Percentiles rank a stretch among this genome's conserved stretches.
These are phyloP conservation scores for Clostera curtula DNA, from an alignment of 2,888 invertebrate species.

Conservation along the genomic window DNA sequence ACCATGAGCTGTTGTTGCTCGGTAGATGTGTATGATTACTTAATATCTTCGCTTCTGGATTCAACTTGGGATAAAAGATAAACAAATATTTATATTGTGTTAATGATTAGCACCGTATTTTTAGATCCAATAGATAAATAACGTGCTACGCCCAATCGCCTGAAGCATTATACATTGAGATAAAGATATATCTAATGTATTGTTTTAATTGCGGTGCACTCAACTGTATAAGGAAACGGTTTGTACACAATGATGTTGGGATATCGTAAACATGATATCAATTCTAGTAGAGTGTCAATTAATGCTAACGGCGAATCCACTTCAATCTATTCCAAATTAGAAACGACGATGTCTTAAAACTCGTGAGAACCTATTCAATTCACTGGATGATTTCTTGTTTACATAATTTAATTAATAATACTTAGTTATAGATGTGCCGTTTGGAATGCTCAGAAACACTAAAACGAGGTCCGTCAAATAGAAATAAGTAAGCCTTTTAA, in stretches of 20 bases:
- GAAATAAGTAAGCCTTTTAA: too few relatives aligned
- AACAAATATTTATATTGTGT: conserved; percentile 65
- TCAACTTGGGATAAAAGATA: conserved; percentile 41
- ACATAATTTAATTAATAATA: too few relatives aligned
- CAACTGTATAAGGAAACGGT: conserved; percentile 6
- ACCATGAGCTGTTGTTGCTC: too few relatives aligned
- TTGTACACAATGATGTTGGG: conserved; percentile 13
- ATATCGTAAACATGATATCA: conserved; percentile 31
- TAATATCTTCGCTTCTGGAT: conserved; percentile 52
- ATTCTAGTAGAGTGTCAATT: conserved; percentile 20
- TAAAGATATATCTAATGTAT: conserved; percentile 8
- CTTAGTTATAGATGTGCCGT: too few relatives aligned
- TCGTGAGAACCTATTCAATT: too few relatives aligned
- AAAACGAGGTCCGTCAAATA: too few relatives aligned
- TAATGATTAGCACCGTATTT: conserved; percentile 57
- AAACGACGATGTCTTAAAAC: too few relatives aligned
- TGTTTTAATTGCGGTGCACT: conserved; percentile 9
- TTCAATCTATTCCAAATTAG: too few relatives aligned
- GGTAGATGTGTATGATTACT: conserved; percentile 30
- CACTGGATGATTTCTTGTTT: too few relatives aligned
- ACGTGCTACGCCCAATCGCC: conserved; percentile 35
- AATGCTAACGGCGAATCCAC: too few relatives aligned
- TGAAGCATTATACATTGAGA: conserved; percentile 25
- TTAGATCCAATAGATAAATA: conserved; percentile 61
- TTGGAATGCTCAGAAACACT: too few relatives aligned